Conservation (phyloP, 2,797 vertebrate genomes). For the Myotis myotis region DNA sequence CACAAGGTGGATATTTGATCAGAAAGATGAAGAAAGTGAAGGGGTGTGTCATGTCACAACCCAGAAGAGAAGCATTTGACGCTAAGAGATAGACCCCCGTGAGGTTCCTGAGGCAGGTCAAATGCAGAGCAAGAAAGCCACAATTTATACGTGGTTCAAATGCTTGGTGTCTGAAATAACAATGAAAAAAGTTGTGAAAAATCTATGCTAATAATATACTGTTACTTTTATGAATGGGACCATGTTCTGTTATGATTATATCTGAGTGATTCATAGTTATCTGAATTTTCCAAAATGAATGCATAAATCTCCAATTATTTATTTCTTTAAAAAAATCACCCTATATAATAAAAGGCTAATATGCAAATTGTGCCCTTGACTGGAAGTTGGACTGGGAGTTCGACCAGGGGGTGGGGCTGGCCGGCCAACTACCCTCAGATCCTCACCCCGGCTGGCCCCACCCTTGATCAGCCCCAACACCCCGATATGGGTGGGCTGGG, state of each 20-base stretch:
- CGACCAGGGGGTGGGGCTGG: too few species aligned
- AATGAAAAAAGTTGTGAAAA: background rate
- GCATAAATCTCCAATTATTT: background rate
- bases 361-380: too few species aligned
- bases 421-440: fast-evolving
- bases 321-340: background rate
- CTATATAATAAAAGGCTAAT: too few species aligned
- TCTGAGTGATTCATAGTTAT: background rate
- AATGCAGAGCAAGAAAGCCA: background rate
- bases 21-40: background rate
- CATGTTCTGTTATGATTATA: background rate
- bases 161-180: background rate
- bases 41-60: background rate
- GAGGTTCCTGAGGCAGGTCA: background rate
- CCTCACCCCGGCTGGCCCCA: too few species aligned
- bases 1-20: background rate
- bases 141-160: background rate
- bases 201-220: background rate
- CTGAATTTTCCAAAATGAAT: background rate
- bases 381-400: too few species aligned
- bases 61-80: background rate
- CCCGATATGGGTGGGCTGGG: too few species aligned
- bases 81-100: fast-evolving
- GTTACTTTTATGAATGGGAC: background rate
- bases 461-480: too few species aligned